phyloP scores from a whole-genome alignment of 2,888 invertebrate species.

The Tipula lateralis region DNA sequence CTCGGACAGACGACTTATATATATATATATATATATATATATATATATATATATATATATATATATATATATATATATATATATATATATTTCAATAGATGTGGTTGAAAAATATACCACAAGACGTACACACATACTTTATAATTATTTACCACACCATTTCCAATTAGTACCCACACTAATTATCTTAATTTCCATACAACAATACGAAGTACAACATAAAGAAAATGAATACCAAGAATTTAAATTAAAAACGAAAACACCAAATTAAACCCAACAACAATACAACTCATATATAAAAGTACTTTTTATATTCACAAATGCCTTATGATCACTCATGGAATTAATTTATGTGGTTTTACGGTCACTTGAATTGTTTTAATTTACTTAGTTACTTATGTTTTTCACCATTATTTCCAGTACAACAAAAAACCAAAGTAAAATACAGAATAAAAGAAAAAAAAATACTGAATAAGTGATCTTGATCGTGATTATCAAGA shows the following conservation, averaged over 20 bases:
- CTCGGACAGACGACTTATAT: no score
- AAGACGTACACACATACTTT: background rate
- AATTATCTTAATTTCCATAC: background rate
- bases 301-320: background rate
- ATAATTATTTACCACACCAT: background rate
- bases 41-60: no score
- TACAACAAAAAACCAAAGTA: background rate
- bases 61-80: background rate
- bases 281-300: background rate
- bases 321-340: constrained; percentile 11
- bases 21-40: no score
- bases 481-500: background rate
- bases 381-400: background rate
- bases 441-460: background rate
- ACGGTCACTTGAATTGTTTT: background rate
- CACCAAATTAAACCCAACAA: background rate
- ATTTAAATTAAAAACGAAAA: background rate
- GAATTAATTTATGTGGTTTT: background rate
- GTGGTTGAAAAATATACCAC: background rate
- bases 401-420: background rate
- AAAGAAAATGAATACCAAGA: background rate
- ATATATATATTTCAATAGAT: background rate
- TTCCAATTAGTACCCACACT: background rate
- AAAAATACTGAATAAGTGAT: background rate
- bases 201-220: background rate